Base-by-base conservation (phyloP, 2,888 invertebrate species). In the Chaetogeoica ovagalla region DNA sequence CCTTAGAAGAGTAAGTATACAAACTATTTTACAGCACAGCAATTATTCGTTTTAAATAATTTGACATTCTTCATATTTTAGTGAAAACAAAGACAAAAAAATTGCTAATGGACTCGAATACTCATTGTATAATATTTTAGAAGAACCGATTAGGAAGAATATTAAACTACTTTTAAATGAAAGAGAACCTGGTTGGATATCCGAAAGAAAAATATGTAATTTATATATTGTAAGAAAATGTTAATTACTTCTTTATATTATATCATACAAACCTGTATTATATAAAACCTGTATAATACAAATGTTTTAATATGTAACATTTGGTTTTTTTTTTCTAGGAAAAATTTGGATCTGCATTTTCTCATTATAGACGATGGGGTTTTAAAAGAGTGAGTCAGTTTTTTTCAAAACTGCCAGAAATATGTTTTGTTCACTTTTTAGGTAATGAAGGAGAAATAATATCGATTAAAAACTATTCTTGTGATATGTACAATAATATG, bases 331-430 rank as follows among this genome's bases (percentile, higher is more conserved):
- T 57, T 75, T 59, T n/a, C n/a, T n/a, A 75, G 75, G 23, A 69
- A 21, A 77, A 77, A 69, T 77, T 68, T 62, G 77, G 77, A 19
- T 77, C 77, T 60, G 9, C 39, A 39, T 77, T 77, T 77, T n/a
- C 30, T 52, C 77, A 77, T 77, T 62, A 52, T 70, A 77, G 55
- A 39, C 60, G 77, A 5, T 77, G 77, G 77, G 77, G 77, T 55
- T 77, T 77, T 70, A 37, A 2, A 0, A 77, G 77, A 70, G 23
- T 77, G 21, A 69, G 77, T 62, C 69, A 70, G 21, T 62, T 77
- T 69, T 77, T 77, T 70, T 43, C 77, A 19, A 77, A 77, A 37
- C 19, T 77, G 13, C 77, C 77, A 23, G 77, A 77, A 37, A n/a
- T 77, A 4, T 77, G 77, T 6, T 21, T 62, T 77, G 11, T 77